Evolutionary conservation across 1,140 invertebrate species (phyloP).

Genomic region (Lasioglossum albipes): DNA sequence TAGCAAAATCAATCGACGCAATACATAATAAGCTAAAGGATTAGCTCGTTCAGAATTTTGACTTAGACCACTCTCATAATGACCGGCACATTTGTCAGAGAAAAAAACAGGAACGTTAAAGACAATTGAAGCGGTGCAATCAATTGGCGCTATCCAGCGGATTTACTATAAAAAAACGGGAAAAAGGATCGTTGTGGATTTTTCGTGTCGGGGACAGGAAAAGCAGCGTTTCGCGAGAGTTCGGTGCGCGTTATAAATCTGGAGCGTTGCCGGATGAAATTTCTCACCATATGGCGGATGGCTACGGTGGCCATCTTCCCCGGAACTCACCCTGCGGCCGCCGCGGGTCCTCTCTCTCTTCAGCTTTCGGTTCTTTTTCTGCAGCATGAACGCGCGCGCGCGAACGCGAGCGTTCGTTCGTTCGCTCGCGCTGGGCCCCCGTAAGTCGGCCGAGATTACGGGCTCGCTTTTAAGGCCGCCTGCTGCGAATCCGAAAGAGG

Average conservation of each 20-base stretch:
- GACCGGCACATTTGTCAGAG: too few relatives aligned
- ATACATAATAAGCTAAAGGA: too few relatives aligned
- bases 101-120: too few relatives aligned
- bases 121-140: too few relatives aligned
- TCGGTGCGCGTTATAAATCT: conserved; percentile 21
- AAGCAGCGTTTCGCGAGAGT: not conserved
- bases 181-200: too few relatives aligned
- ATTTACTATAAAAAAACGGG: too few relatives aligned
- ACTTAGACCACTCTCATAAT: too few relatives aligned
- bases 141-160: too few relatives aligned
- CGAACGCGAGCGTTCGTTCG: not conserved
- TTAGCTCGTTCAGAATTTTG: too few relatives aligned
- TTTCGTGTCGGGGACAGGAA: not conserved
- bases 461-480: conserved; percentile 66
- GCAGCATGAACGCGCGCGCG: not conserved
- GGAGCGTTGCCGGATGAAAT: conserved; percentile 29
- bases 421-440: not conserved
- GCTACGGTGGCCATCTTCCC: conserved; percentile 38
- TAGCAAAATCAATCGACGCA: too few relatives aligned
- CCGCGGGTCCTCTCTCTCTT: not conserved
- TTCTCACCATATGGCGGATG: conserved; percentile 45
- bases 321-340: conserved; percentile 36
- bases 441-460: conserved; percentile 67
- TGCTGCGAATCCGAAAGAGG: conserved; percentile 66
- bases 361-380: conserved; percentile 15